Evolutionary conservation across 2,113 vertebrate genomes (phyloP).

Genomic region (Zosterops pallidus): DNA sequence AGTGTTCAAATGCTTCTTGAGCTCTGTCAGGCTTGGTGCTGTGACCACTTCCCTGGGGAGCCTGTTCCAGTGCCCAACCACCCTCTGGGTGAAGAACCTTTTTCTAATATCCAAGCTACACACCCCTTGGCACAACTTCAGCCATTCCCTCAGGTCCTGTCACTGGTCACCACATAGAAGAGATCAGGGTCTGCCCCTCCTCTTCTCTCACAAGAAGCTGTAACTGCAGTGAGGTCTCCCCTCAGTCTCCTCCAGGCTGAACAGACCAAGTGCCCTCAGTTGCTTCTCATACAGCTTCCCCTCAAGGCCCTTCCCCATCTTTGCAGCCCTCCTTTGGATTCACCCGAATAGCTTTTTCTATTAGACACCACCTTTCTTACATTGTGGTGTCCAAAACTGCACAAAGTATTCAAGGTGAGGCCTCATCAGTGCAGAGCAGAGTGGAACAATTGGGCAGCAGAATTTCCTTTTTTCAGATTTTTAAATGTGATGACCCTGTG

Average conservation of each 20-base stretch:
- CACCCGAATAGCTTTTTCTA: background rate
- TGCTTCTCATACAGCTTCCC: rapidly evolving
- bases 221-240: background rate
- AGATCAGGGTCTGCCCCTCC: background rate
- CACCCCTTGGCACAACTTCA: rapidly evolving
- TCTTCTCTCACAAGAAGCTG: background rate
- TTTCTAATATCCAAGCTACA: background rate
- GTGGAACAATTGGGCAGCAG: background rate
- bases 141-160: rapidly evolving
- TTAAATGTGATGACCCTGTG: background rate
- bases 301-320: background rate
- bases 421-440: background rate
- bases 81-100: background rate
- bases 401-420: background rate
- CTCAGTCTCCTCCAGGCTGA: background rate
- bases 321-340: rapidly evolving
- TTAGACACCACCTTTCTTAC: background rate
- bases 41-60: background rate
- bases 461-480: background rate
- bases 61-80: rapidly evolving
- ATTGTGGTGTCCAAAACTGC: background rate
- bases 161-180: background rate
- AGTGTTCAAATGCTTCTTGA: rapidly evolving
- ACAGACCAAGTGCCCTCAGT: too few species aligned
- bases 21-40: background rate